Evolutionary conservation across 2,797 vertebrate genomes (phyloP).

Genomic region (Acanthurus tractus): DNA sequence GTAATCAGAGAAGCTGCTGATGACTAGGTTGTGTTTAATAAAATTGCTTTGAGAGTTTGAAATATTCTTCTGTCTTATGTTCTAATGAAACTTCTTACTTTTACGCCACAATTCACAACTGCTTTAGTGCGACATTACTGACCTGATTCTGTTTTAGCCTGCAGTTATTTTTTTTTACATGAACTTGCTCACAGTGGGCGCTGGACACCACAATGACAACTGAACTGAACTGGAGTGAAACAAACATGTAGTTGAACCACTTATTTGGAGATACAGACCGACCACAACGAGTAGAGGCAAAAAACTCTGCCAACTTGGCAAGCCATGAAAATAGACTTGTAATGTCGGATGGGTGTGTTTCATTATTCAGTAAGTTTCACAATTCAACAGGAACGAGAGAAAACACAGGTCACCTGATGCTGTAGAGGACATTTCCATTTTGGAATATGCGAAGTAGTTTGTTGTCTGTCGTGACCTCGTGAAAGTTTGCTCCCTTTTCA

Average conservation of each 20-base stretch:
- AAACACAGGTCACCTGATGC: slow-evolving; percentile 89
- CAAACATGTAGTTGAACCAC: slow-evolving; percentile 36
- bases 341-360: background rate
- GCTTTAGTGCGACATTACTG: slow-evolving; percentile 65
- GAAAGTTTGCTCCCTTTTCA: slow-evolving; percentile 96
- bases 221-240: slow-evolving; percentile 74
- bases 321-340: background rate
- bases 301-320: slow-evolving; percentile 13
- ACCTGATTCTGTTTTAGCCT: slow-evolving; percentile 67
- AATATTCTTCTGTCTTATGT: slow-evolving; percentile 24
- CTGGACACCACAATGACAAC: slow-evolving; percentile 61
- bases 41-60: slow-evolving; percentile 44
- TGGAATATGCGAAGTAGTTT: slow-evolving; percentile 96
- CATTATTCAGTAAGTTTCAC: background rate
- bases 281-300: background rate
- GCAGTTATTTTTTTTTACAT: slow-evolving; percentile 63
- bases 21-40: slow-evolving; percentile 10
- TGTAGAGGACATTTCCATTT: slow-evolving; percentile 96
- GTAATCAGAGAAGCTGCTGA: slow-evolving; percentile 10
- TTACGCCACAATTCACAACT: slow-evolving; percentile 63
- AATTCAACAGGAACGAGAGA: background rate
- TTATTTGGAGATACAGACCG: slow-evolving; percentile 13
- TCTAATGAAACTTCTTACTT: slow-evolving; percentile 55
- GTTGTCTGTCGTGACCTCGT: slow-evolving; percentile 96
- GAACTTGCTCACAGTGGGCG: slow-evolving; percentile 51